Conservation (phyloP, 1,140 invertebrate species). For the Triops cancriformis region DNA sequence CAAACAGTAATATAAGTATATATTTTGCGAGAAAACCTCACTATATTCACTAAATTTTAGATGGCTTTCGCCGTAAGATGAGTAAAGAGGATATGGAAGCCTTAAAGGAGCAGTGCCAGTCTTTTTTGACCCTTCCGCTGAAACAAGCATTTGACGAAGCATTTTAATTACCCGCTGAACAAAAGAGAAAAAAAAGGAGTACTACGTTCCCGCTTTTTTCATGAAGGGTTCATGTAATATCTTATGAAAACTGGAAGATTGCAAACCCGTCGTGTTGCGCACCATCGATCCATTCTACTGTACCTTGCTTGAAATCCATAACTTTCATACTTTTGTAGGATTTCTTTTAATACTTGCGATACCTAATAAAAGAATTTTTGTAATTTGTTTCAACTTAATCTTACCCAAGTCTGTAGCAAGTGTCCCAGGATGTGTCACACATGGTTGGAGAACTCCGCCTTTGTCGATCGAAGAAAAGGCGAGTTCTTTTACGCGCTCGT, state of each 20-base stretch:
- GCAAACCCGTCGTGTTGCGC: too few species aligned
- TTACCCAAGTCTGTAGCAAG: too few species aligned
- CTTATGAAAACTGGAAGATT: too few species aligned
- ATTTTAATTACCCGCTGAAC: background rate
- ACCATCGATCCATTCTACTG: too few species aligned
- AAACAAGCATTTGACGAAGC: background rate
- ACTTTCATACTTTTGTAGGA: too few species aligned
- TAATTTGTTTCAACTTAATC: background rate
- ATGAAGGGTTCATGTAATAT: too few species aligned
- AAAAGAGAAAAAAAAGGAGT: too few species aligned
- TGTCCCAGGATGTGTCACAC: background rate
- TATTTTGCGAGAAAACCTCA: too few species aligned
- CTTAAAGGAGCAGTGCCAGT: background rate
- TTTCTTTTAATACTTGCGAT: too few species aligned
- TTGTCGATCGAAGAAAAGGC: background rate
- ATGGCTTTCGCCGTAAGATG: background rate
- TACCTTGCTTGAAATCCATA: too few species aligned
- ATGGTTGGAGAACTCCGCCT: background rate
- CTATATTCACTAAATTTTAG: background rate
- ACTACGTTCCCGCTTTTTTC: too few species aligned
- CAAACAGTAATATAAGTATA: background rate
- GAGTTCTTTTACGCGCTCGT: background rate
- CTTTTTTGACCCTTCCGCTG: background rate
- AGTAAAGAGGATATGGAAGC: background rate
- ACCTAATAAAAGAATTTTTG: background rate